These are phyloP conservation scores for Corydoras sp. DNA, from an alignment of 2,113 vertebrate species.

Conservation along the genomic window DNA sequence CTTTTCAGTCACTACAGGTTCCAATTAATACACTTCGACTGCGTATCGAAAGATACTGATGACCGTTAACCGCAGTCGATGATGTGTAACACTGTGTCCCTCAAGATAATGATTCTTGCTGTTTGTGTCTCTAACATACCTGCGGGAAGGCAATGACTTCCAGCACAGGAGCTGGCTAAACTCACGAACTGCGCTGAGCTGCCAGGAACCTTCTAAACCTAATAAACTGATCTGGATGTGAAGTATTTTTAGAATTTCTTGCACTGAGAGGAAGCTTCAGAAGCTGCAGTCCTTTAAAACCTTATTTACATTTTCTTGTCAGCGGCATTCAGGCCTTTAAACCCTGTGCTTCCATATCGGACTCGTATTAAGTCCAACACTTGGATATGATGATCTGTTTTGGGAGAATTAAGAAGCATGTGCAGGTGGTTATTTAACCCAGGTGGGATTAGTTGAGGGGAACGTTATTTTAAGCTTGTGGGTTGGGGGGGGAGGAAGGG, in stretches of 20 bases:
- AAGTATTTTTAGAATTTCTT: slow-evolving; percentile 62
- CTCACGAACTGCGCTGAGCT: slow-evolving; percentile 36
- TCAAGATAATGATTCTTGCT: slow-evolving; percentile 9
- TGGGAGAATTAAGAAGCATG: neutral
- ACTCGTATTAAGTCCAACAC: neutral
- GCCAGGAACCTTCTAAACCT: slow-evolving; percentile 60
- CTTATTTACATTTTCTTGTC: slow-evolving; percentile 25
- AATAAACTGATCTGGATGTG: slow-evolving; percentile 60
- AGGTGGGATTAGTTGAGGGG: neutral
- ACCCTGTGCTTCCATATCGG: no score
- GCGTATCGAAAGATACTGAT: neutral
- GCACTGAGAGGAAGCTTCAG: slow-evolving; percentile 49
- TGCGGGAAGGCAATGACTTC: slow-evolving; percentile 23
- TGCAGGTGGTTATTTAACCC: neutral
- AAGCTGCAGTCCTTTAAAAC: slow-evolving; percentile 9
- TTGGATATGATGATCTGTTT: slow-evolving; percentile 14
- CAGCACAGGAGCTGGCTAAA: slow-evolving; percentile 22
- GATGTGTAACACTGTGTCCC: neutral
- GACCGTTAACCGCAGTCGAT: neutral
- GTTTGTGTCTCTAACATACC: slow-evolving; percentile 26
- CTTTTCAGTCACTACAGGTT: neutral
- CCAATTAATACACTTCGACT: neutral
- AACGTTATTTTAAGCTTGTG: neutral
- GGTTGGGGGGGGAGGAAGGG: neutral
- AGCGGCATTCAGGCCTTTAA: neutral